Evolutionary conservation across 1,140 invertebrate genomes (phyloP).

Genomic region (Teleopsis dalmanni): DNA sequence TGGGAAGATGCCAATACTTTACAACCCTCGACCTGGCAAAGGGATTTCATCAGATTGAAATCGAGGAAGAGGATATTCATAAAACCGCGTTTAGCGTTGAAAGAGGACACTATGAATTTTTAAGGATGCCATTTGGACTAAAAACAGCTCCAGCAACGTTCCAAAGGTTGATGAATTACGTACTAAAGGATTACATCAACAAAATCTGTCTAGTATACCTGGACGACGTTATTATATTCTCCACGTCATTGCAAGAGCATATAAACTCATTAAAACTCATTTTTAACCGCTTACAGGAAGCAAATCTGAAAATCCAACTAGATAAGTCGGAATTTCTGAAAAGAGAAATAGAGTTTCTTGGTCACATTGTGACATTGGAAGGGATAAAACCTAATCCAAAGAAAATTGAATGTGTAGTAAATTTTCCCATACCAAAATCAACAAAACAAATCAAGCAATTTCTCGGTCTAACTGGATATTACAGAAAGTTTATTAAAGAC

Average conservation of each 20-base stretch:
- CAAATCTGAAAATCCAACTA: constrained; percentile 32
- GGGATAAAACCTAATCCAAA: constrained; percentile 18
- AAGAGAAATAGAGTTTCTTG: constrained; percentile 29
- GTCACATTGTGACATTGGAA: constrained; percentile 23
- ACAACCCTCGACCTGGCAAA: constrained; percentile 43
- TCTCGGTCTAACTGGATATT: constrained; percentile 13
- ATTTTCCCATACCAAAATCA: constrained; percentile 22
- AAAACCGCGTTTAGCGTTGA: constrained; percentile 47
- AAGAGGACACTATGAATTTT: constrained; percentile 39
- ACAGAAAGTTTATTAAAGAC: constrained; percentile 14
- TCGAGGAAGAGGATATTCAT: constrained; percentile 31
- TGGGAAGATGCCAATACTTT: constrained; percentile 45
- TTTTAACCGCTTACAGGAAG: constrained; percentile 24
- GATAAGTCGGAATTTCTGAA: constrained; percentile 29
- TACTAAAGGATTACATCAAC: constrained; percentile 31
- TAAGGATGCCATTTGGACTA: constrained; percentile 44
- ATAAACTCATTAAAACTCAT: constrained; percentile 26
- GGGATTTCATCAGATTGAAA: constrained; percentile 49
- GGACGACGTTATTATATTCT: constrained; percentile 44
- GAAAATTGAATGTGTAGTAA: constrained; percentile 23
- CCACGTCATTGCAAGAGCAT: constrained; percentile 32
- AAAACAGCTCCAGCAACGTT: constrained; percentile 45
- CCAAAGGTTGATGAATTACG: constrained; percentile 40
- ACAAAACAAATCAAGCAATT: constrained; percentile 35
- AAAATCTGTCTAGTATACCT: constrained; percentile 38